phyloP scores from a whole-genome alignment of 2,797 vertebrate species.

The Mus minutoides region DNA sequence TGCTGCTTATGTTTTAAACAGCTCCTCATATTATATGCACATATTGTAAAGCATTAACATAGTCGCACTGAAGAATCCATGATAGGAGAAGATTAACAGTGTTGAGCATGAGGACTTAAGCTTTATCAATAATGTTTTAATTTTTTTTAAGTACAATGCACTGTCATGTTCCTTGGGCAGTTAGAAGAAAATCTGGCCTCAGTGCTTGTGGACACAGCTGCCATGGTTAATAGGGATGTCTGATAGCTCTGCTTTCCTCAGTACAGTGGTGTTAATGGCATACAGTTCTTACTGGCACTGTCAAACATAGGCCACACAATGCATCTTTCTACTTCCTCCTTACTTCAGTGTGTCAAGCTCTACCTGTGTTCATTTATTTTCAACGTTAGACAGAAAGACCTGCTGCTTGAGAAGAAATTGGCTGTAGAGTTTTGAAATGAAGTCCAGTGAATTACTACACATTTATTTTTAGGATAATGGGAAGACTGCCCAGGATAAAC shows the following conservation, averaged over 20 bases:
- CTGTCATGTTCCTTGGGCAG: not conserved
- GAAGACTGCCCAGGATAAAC: not conserved
- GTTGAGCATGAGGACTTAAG: not conserved
- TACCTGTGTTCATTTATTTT: not conserved
- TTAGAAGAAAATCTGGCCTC: not conserved
- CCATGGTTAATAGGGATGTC: not conserved
- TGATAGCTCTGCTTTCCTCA: not conserved
- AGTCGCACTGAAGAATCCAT: not conserved
- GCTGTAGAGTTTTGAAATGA: constrained; percentile 15
- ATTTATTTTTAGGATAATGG: constrained; percentile 43
- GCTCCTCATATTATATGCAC: not conserved
- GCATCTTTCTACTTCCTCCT: not conserved
- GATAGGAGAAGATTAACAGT: not conserved
- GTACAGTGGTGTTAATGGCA: not conserved
- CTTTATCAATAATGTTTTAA: not conserved
- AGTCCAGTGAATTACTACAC: constrained; percentile 8
- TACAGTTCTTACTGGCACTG: not conserved
- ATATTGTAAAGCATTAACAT: not conserved
- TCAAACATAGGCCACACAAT: not conserved
- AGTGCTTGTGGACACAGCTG: not conserved
- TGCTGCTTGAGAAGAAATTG: not conserved
- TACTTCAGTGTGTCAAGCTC: not conserved
- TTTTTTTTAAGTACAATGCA: not conserved
- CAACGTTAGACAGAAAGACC: not conserved
- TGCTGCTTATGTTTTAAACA: not conserved